A percentile compares a stretch with the other conserved stretches of the same genome.
These are phyloP conservation scores for Terebella lapidaria DNA, from an alignment of 2,888 invertebrate species.

Conservation along the genomic window DNA sequence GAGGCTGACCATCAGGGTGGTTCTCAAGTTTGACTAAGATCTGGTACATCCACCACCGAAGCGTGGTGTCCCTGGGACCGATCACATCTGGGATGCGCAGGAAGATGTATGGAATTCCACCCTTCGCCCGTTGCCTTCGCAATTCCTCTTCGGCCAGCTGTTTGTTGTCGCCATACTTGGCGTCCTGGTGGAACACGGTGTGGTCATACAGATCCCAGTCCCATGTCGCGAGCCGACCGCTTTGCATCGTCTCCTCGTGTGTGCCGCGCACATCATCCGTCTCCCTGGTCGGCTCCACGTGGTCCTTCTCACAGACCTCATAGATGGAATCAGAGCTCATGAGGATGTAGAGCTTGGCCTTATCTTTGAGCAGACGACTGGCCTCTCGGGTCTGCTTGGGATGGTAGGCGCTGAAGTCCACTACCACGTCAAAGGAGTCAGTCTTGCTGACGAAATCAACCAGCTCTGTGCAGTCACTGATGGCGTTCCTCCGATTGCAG, in stretches of 20 bases:
- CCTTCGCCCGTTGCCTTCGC: constrained; percentile 31
- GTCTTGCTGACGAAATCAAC: constrained; percentile 24
- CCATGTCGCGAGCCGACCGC: no score
- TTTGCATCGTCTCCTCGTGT: no score
- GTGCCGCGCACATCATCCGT: constrained; percentile 51
- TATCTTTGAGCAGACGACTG: constrained; percentile 40
- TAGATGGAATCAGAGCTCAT: constrained; percentile 57
- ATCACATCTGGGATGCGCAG: constrained; percentile 56
- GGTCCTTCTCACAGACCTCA: constrained; percentile 51
- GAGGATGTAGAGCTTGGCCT: constrained; percentile 51
- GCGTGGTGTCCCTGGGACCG: constrained; percentile 55
- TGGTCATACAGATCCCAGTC: constrained; percentile 32
- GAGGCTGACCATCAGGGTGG: constrained; percentile 27
- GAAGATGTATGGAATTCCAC: constrained; percentile 46
- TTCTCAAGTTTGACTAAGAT: constrained; percentile 50
- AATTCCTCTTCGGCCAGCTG: constrained; percentile 52
- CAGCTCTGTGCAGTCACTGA: constrained; percentile 34
- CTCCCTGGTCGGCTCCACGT: constrained; percentile 37
- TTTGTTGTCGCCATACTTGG: constrained; percentile 54
- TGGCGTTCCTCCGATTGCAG: constrained; percentile 46
- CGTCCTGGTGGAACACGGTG: constrained; percentile 43
- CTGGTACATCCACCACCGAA: constrained; percentile 55
- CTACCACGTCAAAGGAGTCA: constrained; percentile 48
- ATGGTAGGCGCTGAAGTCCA: constrained; percentile 54
- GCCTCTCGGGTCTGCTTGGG: constrained; percentile 45